Evolutionary conservation across 2,888 invertebrate genomes (phyloP), one percentile per base, ranked within the genome.

Genomic region (Parnassius smintheus): DNA sequence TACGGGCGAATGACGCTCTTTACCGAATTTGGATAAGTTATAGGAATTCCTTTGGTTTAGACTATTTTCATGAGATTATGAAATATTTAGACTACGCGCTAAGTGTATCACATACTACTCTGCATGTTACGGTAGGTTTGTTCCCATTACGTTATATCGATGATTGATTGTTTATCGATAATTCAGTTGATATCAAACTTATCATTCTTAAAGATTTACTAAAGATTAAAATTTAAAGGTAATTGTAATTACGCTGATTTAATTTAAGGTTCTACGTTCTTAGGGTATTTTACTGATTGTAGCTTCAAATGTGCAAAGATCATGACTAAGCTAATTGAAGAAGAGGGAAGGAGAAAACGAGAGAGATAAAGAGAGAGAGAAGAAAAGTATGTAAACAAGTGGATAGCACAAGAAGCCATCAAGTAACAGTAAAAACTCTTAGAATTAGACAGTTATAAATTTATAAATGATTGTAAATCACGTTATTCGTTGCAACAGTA

Each of bases 21-120:
- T 35, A 48, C 46, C 45, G 35, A 45, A 51, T 12, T 42, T 12
- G 18, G 49, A 55, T 62, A 56, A 46, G 45, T 45, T 45, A 56
- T 59, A 63, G 59, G 55, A 63, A 56, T 52, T 56, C 51, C 51
- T 49, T 63, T 70, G 71, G 70, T 71, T 72, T 71, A 67, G 69
- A 70, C 65, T 73, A 72, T 73, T 75, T 74, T 70, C 75, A 77
- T 75, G 78, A 77, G 75, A 75, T 71, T 75, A 77, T 76, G 78
- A 76, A 71, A 74, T 73, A 75, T 70, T 35, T 74, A 74, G 70
- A 80, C 87, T 89, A 87, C 77, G 80, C 75, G 74, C 86, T 86
- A 86, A 76, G 79, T 86, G 84, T 91, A 90, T 89, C 91, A 91
- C 90, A 88, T 81, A 77, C 90, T 90, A 89, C 88, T 83, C 82